A percentile compares a stretch with the other conserved stretches of the same genome.
Evolutionary conservation across 2,797 vertebrate genomes (phyloP).

Genomic region (Cygnus olor): DNA sequence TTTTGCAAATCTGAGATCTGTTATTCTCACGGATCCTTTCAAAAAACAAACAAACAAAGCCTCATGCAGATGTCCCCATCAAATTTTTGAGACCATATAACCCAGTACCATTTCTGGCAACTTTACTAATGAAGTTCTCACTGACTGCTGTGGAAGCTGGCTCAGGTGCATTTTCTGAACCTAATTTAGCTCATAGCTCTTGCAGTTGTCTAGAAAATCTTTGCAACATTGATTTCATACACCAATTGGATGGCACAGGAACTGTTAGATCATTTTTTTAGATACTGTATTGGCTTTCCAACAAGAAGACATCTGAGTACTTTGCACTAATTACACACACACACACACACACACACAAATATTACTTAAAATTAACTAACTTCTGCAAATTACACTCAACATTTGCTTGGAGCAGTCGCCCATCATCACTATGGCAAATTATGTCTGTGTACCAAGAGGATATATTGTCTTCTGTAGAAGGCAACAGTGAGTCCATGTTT

Average conservation of each 20-base stretch:
- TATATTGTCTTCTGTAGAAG: background rate
- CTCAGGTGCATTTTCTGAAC: background rate
- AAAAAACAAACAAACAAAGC: background rate
- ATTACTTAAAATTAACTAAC: background rate
- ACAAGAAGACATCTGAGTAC: background rate
- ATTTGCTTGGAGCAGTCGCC: background rate
- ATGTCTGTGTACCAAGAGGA: background rate
- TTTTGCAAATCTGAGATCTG: background rate
- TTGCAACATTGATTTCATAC: conserved; percentile 41
- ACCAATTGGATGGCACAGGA: background rate
- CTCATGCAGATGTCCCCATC: background rate
- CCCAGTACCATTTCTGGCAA: background rate
- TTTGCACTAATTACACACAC: conserved; percentile 16
- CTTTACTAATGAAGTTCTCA: background rate
- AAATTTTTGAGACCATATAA: background rate
- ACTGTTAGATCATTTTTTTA: conserved; percentile 16
- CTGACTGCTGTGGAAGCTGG: background rate
- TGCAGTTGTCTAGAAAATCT: conserved; percentile 25
- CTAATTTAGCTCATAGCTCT: conserved; percentile 28
- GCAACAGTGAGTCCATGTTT: background rate
- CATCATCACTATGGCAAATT: background rate
- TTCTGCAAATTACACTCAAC: background rate
- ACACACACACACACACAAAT: background rate
- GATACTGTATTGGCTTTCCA: background rate
- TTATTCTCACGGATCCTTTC: background rate